These are phyloP conservation scores for Channa maculata DNA, from an alignment of 2,113 vertebrate genomes.

Conservation along the genomic window DNA sequence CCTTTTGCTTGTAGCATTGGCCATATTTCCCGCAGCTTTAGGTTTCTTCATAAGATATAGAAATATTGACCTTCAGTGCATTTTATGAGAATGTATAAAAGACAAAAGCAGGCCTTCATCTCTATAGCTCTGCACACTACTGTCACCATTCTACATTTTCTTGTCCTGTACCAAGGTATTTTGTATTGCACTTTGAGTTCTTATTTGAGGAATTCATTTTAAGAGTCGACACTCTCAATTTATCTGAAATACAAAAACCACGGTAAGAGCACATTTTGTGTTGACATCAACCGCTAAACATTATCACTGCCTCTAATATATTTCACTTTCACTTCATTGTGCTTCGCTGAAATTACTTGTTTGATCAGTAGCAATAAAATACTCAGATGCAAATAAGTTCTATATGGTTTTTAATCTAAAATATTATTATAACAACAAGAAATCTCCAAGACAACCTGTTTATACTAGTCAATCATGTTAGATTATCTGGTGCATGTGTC, in stretches of 20 bases:
- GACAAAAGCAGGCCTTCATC: constrained; percentile 85
- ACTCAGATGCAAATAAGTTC: background rate
- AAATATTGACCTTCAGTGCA: constrained; percentile 86
- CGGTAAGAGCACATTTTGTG: background rate
- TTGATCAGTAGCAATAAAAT: background rate
- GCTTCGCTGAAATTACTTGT: too few relatives aligned
- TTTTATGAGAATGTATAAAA: constrained; percentile 85
- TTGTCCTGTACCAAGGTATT: constrained; percentile 9
- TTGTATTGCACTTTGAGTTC: constrained; percentile 2
- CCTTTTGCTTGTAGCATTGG: constrained; percentile 82
- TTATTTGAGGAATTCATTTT: background rate
- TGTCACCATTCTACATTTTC: constrained; percentile 71
- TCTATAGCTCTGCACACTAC: constrained; percentile 75
- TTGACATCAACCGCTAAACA: background rate
- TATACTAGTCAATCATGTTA: too few relatives aligned
- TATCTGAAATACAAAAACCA: background rate
- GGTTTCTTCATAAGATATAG: constrained; percentile 86
- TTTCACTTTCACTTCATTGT: too few relatives aligned
- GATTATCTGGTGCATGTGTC: too few relatives aligned
- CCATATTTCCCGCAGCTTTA: constrained; percentile 83
- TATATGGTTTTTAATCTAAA: background rate
- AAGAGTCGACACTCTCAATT: background rate
- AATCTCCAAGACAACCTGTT: background rate
- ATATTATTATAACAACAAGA: background rate
- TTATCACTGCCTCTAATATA: background rate